Evolutionary conservation across 2,113 vertebrate genomes (phyloP).

Genomic region (Trogon surrucura): DNA sequence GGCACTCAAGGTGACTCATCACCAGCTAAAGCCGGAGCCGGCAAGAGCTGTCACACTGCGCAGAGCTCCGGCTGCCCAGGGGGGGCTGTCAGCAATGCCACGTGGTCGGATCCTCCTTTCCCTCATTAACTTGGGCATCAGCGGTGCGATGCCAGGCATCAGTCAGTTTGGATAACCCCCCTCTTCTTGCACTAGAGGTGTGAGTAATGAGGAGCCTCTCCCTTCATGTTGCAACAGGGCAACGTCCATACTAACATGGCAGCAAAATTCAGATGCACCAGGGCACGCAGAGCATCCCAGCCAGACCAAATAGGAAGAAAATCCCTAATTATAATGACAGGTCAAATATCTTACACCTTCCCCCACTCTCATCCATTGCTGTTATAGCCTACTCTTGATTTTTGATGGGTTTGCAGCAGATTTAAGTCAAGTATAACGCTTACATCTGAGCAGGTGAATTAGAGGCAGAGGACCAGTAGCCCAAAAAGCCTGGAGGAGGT

Average conservation of each 20-base stretch:
- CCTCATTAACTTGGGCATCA: not conserved
- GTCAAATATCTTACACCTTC: not conserved
- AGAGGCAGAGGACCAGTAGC: not conserved
- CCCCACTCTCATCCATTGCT: not conserved
- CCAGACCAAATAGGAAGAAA: not conserved
- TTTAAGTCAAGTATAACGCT: not conserved
- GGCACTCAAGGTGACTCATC: constrained; percentile 33
- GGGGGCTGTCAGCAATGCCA: not conserved
- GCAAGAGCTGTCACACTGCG: not conserved
- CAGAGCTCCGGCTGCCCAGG: not conserved
- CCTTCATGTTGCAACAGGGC: not conserved
- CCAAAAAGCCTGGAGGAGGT: not conserved
- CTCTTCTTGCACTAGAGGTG: not conserved
- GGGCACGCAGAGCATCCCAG: fast-evolving
- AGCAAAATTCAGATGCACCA: not conserved
- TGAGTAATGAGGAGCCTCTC: not conserved
- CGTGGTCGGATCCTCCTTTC: not conserved
- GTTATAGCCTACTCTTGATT: not conserved
- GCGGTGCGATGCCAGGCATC: not conserved
- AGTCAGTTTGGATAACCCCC: not conserved
- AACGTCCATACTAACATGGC: fast-evolving
- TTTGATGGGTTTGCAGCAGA: not conserved
- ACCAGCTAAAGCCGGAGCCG: not conserved
- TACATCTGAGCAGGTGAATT: not conserved
- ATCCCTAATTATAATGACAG: not conserved